Percentiles rank a stretch among this genome's conserved stretches.
These are phyloP conservation scores for Amphipyra tragopoginis DNA, from an alignment of 2,888 invertebrate species.

Conservation along the genomic window DNA sequence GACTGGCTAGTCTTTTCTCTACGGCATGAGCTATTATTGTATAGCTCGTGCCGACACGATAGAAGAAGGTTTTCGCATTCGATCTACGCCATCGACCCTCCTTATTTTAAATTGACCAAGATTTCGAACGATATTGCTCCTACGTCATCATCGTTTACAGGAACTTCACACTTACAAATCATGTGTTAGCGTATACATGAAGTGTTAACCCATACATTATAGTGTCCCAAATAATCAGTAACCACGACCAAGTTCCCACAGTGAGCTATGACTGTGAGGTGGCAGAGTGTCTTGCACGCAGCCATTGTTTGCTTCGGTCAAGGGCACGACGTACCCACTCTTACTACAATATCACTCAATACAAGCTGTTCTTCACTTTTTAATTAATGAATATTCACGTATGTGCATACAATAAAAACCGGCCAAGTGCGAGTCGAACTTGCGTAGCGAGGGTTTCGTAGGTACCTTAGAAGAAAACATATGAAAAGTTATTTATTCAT, in stretches of 20 bases:
- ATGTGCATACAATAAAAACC: too few species aligned
- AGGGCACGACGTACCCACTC: constrained; percentile 66
- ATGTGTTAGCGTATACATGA: not conserved
- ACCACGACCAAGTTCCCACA: constrained; percentile 73
- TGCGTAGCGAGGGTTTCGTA: too few species aligned
- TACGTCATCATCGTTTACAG: not conserved
- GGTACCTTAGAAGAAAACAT: too few species aligned
- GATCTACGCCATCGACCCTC: too few species aligned
- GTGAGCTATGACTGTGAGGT: constrained; percentile 55
- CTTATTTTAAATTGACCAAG: too few species aligned
- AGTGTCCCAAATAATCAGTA: constrained; percentile 65
- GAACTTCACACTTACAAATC: not conserved
- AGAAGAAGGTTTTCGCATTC: too few species aligned
- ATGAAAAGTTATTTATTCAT: too few species aligned
- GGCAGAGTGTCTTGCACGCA: constrained; percentile 64
- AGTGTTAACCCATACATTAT: constrained; percentile 39
- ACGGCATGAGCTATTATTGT: too few species aligned
- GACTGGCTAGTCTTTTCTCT: too few species aligned
- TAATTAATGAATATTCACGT: constrained; percentile 15
- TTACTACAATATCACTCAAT: constrained; percentile 45
- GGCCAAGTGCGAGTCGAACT: too few species aligned
- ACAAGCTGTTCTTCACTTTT: constrained; percentile 39
- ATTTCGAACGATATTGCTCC: too few species aligned
- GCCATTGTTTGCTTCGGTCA: constrained; percentile 77
- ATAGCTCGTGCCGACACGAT: too few species aligned